Conservation (phyloP, 2,797 vertebrate species). For the Arctocebus calabarensis region DNA sequence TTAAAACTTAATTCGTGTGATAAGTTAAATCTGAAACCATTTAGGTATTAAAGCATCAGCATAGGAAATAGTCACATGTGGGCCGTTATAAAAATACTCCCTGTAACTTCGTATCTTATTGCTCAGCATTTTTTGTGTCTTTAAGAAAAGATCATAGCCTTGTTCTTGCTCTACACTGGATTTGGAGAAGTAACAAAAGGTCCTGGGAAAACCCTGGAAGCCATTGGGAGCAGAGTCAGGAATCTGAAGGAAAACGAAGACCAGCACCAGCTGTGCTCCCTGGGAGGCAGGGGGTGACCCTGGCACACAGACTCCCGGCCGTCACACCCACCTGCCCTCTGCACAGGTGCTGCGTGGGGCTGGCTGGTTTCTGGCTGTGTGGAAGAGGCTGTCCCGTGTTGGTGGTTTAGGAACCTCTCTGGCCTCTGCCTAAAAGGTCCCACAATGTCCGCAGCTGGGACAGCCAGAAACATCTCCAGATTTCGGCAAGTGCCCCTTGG, state of each 20-base stretch:
- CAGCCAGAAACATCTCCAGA: neutral
- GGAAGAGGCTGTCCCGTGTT: accelerated
- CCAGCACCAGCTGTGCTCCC: neutral
- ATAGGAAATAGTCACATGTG: neutral
- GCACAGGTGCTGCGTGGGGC: accelerated
- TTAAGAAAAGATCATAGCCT: neutral
- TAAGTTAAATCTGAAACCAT: neutral
- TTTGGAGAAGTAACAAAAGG: neutral
- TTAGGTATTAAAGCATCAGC: neutral
- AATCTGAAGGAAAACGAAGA: neutral
- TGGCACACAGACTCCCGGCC: neutral
- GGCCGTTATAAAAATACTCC: neutral
- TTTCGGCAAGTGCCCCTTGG: neutral
- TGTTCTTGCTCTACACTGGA: neutral
- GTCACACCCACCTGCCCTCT: accelerated
- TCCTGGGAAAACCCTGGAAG: neutral
- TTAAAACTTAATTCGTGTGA: neutral
- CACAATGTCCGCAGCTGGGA: neutral
- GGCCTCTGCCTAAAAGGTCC: neutral
- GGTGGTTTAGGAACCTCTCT: neutral
- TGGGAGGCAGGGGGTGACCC: neutral
- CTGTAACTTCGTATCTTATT: neutral
- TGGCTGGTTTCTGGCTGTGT: accelerated
- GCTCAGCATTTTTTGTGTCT: neutral
- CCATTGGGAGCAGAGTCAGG: neutral